Conservation (phyloP, 2,888 invertebrate genomes). For the Amphimallon solstitiale region DNA sequence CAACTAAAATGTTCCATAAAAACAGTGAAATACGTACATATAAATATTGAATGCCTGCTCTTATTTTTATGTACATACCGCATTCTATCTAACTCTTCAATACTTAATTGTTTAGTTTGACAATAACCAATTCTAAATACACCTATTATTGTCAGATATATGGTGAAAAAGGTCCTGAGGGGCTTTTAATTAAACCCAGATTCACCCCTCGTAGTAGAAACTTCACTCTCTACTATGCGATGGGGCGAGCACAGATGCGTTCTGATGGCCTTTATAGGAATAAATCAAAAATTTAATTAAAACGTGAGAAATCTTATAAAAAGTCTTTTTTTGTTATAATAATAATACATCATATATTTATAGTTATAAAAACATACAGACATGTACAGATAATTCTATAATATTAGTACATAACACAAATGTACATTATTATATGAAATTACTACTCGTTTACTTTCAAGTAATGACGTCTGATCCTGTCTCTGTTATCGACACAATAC, state of each 20-base stretch:
- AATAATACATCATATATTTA: too few species aligned
- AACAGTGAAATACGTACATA: background rate
- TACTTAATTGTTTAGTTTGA: constrained; percentile 2
- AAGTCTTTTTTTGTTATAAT: background rate
- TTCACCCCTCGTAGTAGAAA: constrained; percentile 52
- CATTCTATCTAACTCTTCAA: background rate
- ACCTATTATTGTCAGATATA: constrained; percentile 47
- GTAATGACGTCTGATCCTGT: too few species aligned
- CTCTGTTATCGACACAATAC: too few species aligned
- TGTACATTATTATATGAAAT: too few species aligned
- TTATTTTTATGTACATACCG: too few species aligned
- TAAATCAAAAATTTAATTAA: constrained; percentile 32
- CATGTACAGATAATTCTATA: too few species aligned
- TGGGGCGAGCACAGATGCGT: constrained; percentile 20
- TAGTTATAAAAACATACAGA: too few species aligned
- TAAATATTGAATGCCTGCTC: too few species aligned
- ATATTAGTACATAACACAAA: too few species aligned
- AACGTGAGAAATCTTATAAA: constrained; percentile 6
- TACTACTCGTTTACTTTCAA: too few species aligned
- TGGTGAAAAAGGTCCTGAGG: constrained; percentile 58
- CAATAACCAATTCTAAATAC: constrained; percentile 31
- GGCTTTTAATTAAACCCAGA: constrained; percentile 63
- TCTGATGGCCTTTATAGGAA: constrained; percentile 15
- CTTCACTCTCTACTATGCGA: constrained; percentile 1
- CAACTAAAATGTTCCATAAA: too few species aligned